Base-by-base conservation (phyloP, 2,113 vertebrate genomes). In the Melanocharis versteri region DNA sequence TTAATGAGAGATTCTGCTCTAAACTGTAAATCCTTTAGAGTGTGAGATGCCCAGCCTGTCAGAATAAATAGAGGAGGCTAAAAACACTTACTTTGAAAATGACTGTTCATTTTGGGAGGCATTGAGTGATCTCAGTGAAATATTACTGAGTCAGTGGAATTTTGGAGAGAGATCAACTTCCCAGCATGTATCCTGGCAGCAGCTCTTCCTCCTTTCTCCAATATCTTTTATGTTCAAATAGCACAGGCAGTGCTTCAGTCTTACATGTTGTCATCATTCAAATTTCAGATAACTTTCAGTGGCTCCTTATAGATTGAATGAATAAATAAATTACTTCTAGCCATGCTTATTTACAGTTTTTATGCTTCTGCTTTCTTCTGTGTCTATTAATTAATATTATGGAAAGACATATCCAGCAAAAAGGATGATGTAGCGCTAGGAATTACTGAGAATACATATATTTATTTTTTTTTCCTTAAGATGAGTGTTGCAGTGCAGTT, bases 91-190 rank as follows among this genome's bases (percentile, higher is more conserved):
- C 76, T 95, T 92, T 62, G 80, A 44, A 81, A 96, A 87, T 92
- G 96, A 95, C 83, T 96, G 89, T 95, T 96, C 94, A 93, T 96
- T 96, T 96, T 90, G 91, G 89, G 91, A 95, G 84, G 81, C 89
- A 76, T 39, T 37, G 86, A 87, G 77, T 71, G 87, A 95, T 93
- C 87, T 87, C 80, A 58, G 50, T 86, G 91, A 89, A 97, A 75
- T 90, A 89, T 66, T 81, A 95, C 89, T 81, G 91, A 96, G 91
- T 94, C 91, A 92, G 86, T 78, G 79, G 89, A 68, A 54, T 90
- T 94, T 94, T 96, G 96, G 95, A 90, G 54, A 48, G 91, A 91
- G 72, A 90, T 87, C 96, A 97, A 87, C 56, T 93, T 93, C 86
- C 76, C 94, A 92, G 87, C 89, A 9, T 78, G 89, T 86, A 47